Evolutionary conservation across 2,797 vertebrate species (phyloP), one percentile per base, ranked within the genome.

Genomic region (Danio tinwini): DNA sequence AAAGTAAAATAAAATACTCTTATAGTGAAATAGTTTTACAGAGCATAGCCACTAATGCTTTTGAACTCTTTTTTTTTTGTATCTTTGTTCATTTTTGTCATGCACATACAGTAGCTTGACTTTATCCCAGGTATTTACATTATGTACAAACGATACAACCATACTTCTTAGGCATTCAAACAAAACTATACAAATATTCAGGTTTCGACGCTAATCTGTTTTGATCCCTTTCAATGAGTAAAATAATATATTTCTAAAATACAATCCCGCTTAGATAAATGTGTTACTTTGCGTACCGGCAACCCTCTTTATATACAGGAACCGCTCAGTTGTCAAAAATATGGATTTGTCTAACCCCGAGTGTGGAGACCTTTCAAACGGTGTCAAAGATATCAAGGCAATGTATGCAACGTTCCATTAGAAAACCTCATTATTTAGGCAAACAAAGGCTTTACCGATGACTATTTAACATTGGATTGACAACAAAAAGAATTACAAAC

Each of bases 21-120:
- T 98, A 98, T 98, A 97, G 96, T 99, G 97, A 99, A 98, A 98
- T 98, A 96, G 93, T 97, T 98, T 96, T 97, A 98, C 96, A 99
- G 96, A 98, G 96, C 96, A 95, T 98, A 98, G 96, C 96, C 97
- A 97, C 96, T 98, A 98, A 97, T 97, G 96, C 96, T 96, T 94
- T 94, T 95, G 93, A 93, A 94, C 91, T 93, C 93, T 93, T 93
- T 93, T 92, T 92, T 29, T 94, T 95, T 93, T 93, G 92, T 93
- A 94, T 96, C 95, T 97, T 96, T 96, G 96, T 95, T 98, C 95
- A 95, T 96, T 95, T 90, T 94, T 92, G 95, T 98, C 97, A 99
- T 99, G 97, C 97, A 99, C 95, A 95, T 97, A 80, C 69, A 80
- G 69, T 80, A 96, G 95, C 96, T 98, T 96, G 94, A 95, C 95